phyloP scores from a whole-genome alignment of 2,888 invertebrate genomes.

The Zhuqinia jingwanae region DNA sequence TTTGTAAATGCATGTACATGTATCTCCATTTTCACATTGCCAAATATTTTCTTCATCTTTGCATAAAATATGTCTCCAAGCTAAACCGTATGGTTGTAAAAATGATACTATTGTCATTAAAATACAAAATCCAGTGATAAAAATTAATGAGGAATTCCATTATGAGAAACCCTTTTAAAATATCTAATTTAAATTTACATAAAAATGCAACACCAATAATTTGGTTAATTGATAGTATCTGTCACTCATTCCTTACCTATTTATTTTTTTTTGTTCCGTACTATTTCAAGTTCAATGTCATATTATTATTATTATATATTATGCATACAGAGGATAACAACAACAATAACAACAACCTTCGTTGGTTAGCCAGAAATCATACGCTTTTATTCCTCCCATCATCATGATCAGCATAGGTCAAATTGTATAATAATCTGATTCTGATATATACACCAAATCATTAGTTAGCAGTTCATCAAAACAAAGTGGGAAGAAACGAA shows the following conservation, averaged over 20 bases:
- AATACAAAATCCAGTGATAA: background rate
- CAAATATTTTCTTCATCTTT: background rate
- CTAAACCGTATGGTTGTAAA: background rate
- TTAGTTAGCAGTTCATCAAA: too few relatives aligned
- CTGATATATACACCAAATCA: too few relatives aligned
- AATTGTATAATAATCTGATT: too few relatives aligned
- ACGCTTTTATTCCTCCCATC: background rate
- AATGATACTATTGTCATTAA: background rate
- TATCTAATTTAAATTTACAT: constrained; percentile 24
- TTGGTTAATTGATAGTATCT: background rate
- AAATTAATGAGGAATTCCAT: background rate
- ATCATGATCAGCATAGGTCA: background rate
- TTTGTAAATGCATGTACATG: too few relatives aligned
- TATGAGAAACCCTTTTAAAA: background rate
- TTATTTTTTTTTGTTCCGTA: background rate
- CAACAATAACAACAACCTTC: constrained; percentile 30
- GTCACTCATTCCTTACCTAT: background rate
- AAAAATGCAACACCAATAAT: constrained; percentile 24
- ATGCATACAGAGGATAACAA: background rate
- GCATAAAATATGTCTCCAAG: background rate
- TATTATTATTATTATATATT: too few relatives aligned
- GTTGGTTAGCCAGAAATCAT: background rate
- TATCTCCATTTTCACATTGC: too few relatives aligned
- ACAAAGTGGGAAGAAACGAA: too few relatives aligned
- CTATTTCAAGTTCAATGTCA: constrained; percentile 43